These are phyloP conservation scores for Cinclus mexicanus DNA, from an alignment of 2,113 vertebrate species.

Conservation along the genomic window DNA sequence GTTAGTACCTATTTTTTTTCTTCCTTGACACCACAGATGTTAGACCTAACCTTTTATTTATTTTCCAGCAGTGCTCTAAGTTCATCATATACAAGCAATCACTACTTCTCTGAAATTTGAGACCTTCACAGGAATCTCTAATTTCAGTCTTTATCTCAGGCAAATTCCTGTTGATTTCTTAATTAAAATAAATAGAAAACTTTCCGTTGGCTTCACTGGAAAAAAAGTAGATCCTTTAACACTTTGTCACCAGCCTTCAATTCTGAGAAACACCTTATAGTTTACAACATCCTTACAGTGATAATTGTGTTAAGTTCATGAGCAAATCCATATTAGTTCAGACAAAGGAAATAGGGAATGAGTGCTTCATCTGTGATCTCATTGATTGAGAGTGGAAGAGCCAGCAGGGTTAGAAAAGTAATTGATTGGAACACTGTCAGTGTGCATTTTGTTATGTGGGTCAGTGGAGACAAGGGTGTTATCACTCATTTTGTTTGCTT, in stretches of 20 bases:
- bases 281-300: background rate
- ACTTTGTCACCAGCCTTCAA: background rate
- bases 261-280: background rate
- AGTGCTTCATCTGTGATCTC: background rate
- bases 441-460: background rate
- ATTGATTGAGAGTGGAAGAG: slow-evolving; percentile 26
- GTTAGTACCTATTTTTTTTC: background rate
- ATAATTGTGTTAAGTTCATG: background rate
- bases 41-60: background rate
- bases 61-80: background rate
- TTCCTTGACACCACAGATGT: background rate
- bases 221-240: background rate
- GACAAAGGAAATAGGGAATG: background rate
- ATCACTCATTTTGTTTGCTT: slow-evolving; percentile 20
- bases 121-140: background rate
- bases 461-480: background rate
- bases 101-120: background rate
- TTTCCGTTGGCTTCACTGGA: background rate
- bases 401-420: background rate
- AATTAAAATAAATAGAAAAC: background rate
- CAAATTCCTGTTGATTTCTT: background rate
- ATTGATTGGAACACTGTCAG: background rate
- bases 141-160: background rate
- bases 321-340: slow-evolving; percentile 44
- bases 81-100: background rate